These are phyloP conservation scores for Limnephilus rhombicus DNA, from an alignment of 2,888 invertebrate species.

Conservation along the genomic window DNA sequence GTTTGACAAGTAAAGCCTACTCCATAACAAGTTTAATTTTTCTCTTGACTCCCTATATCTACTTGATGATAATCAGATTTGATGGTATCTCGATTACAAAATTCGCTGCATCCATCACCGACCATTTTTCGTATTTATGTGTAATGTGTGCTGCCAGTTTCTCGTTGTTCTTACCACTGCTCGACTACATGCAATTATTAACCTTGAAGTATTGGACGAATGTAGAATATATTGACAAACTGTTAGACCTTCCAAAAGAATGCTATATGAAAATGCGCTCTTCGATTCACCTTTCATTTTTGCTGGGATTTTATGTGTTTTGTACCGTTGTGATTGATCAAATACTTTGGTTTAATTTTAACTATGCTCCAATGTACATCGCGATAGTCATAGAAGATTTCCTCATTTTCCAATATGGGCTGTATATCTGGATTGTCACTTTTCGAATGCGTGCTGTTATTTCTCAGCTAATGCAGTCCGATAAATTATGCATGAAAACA, in stretches of 20 bases:
- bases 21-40: neutral
- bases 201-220: neutral
- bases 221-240: neutral
- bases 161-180: neutral
- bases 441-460: constrained; percentile 10
- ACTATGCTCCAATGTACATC: neutral
- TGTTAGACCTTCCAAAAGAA: neutral
- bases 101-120: neutral
- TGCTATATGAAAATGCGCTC: neutral
- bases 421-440: constrained; percentile 20
- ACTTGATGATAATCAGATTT: neutral
- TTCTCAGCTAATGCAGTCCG: neutral
- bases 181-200: neutral
- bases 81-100: neutral
- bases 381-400: neutral
- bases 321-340: neutral
- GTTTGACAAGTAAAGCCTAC: neutral
- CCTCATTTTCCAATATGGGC: constrained; percentile 30
- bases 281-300: neutral
- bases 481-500: neutral
- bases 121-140: neutral
- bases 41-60: neutral
- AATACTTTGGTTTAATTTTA: neutral
- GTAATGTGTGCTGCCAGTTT: neutral
- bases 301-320: neutral